phyloP scores from a whole-genome alignment of 2,113 vertebrate species.

The Myotis davidii region DNA sequence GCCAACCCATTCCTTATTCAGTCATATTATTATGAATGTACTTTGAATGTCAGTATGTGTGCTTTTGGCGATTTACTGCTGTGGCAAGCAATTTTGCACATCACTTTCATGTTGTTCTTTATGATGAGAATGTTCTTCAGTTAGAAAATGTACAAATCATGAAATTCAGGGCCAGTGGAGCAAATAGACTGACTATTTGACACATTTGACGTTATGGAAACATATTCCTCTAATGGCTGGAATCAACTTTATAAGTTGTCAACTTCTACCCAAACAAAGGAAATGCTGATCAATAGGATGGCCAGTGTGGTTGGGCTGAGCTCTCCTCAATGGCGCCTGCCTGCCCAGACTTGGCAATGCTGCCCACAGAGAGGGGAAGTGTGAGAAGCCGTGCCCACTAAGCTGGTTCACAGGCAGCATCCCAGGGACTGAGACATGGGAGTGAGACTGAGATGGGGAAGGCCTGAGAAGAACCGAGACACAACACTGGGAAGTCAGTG shows the following conservation, averaged over 20 bases:
- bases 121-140: conserved; percentile 75
- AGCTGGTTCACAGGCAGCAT: not conserved
- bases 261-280: not conserved
- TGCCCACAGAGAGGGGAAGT: not conserved
- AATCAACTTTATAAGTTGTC: not conserved
- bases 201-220: not conserved
- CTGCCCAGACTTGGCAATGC: conserved; percentile 21
- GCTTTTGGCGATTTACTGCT: conserved; percentile 76
- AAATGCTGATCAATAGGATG: not conserved
- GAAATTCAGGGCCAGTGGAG: conserved; percentile 52
- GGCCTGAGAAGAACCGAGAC: conserved; percentile 34
- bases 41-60: conserved; percentile 81
- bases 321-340: not conserved
- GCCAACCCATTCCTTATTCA: conserved; percentile 76
- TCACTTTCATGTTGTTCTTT: conserved; percentile 79
- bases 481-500: conserved; percentile 37
- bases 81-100: conserved; percentile 81
- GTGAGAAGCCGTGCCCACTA: not conserved
- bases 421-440: not conserved
- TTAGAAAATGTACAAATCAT: conserved; percentile 70
- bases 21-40: conserved; percentile 80
- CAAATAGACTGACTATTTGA: not conserved
- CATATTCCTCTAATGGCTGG: not conserved
- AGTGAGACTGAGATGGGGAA: not conserved
- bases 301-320: not conserved